Conservation (phyloP, 2,113 vertebrate genomes). For the Apodemus sylvaticus region DNA sequence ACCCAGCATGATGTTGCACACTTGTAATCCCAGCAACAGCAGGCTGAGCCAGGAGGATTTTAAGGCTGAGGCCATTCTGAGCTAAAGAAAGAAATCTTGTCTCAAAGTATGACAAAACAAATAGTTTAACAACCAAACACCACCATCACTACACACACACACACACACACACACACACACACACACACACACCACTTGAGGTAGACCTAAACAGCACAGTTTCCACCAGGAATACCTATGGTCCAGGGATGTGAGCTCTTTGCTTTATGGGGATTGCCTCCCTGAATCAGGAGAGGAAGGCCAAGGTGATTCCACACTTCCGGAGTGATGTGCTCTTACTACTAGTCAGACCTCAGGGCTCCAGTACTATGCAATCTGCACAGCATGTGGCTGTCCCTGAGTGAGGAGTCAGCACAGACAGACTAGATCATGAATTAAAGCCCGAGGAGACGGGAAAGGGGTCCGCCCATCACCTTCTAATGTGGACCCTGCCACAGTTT, state of each 20-base stretch:
- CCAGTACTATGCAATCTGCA: not conserved
- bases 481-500: not conserved
- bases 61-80: not conserved
- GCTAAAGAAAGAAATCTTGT: not conserved
- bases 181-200: not conserved
- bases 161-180: not conserved
- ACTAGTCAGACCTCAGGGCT: not conserved
- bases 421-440: not conserved
- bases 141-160: not conserved
- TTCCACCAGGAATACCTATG: not conserved
- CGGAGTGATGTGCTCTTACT: not conserved
- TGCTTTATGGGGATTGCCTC: not conserved
- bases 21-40: not conserved
- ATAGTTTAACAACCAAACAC: not conserved
- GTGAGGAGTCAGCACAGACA: not conserved
- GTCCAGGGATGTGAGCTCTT: not conserved
- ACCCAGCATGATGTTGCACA: not conserved
- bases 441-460: not conserved
- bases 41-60: not conserved
- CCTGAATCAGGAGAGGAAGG: not conserved
- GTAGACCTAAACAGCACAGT: not conserved
- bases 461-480: not conserved
- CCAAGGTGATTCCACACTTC: not conserved
- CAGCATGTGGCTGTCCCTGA: not conserved
- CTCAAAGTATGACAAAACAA: not conserved